A percentile compares a stretch with the other conserved stretches of the same genome.
phyloP scores from a whole-genome alignment of 2,113 vertebrate species.

The Sigmodon hispidus region DNA sequence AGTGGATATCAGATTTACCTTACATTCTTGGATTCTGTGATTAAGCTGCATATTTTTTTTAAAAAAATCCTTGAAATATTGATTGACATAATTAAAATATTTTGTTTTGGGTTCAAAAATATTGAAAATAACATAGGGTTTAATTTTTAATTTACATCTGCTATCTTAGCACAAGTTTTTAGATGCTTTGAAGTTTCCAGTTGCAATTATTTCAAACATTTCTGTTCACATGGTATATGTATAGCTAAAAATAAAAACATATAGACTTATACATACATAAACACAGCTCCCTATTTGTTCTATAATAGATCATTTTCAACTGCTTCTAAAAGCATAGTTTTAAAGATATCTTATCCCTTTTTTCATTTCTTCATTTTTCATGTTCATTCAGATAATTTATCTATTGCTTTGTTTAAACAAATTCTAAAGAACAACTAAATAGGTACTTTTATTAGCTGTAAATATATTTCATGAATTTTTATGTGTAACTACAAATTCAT shows the following conservation, averaged over 20 bases:
- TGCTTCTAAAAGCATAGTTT: background rate
- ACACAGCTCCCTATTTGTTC: background rate
- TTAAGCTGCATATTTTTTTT: background rate
- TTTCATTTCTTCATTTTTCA: background rate
- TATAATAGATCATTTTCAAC: background rate
- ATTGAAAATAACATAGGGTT: background rate
- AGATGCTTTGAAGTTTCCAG: background rate
- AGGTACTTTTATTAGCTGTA: background rate
- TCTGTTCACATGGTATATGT: background rate
- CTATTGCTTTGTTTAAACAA: background rate
- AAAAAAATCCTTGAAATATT: background rate
- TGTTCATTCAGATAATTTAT: background rate
- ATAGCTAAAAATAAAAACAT: background rate
- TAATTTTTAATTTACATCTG: background rate
- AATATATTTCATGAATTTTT: background rate
- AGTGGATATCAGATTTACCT: background rate
- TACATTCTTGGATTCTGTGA: background rate
- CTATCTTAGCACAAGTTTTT: background rate
- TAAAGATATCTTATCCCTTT: background rate
- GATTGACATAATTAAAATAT: background rate
- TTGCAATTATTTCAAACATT: background rate
- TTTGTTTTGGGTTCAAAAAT: background rate
- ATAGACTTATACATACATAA: background rate
- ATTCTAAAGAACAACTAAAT: background rate
- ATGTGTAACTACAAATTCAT: background rate